Percentiles rank a stretch among this genome's conserved stretches.
Conservation (phyloP, 1,140 invertebrate species). For the Bombus superbus region DNA sequence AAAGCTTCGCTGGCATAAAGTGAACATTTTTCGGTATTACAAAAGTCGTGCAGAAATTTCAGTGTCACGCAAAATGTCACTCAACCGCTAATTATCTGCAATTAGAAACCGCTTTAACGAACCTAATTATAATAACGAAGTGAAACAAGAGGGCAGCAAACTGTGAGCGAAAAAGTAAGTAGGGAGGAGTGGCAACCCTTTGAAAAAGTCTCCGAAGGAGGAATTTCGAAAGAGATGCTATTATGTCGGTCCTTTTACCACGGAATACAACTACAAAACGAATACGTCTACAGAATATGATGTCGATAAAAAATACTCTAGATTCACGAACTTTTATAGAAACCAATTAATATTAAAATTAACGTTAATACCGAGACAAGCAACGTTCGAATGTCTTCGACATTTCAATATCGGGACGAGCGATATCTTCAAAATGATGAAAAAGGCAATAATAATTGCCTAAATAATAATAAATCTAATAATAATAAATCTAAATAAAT, state of each 20-base stretch:
- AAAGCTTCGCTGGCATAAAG: neutral
- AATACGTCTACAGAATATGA: too few relatives aligned
- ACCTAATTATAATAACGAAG: constrained; percentile 76
- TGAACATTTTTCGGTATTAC: neutral
- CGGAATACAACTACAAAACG: too few relatives aligned
- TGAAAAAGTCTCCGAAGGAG: neutral
- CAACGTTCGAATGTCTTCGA: neutral
- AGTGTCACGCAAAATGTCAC: constrained; percentile 68
- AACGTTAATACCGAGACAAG: neutral
- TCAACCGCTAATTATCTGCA: constrained; percentile 72
- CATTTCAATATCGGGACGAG: neutral
- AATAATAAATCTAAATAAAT: too few relatives aligned
- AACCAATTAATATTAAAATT: neutral
- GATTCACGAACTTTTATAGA: too few relatives aligned
- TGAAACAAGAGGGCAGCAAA: constrained; percentile 64
- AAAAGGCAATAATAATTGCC: too few relatives aligned
- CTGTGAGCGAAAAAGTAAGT: neutral
- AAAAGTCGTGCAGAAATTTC: constrained; percentile 5
- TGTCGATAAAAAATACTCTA: too few relatives aligned
- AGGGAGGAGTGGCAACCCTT: neutral
- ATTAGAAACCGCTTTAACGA: constrained; percentile 73
- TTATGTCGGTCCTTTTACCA: too few relatives aligned
- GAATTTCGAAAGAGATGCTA: too few relatives aligned
- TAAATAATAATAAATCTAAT: too few relatives aligned
- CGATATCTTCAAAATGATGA: neutral